These are phyloP conservation scores for Distichodus sexfasciatus DNA, from an alignment of 2,797 vertebrate species.

Conservation along the genomic window DNA sequence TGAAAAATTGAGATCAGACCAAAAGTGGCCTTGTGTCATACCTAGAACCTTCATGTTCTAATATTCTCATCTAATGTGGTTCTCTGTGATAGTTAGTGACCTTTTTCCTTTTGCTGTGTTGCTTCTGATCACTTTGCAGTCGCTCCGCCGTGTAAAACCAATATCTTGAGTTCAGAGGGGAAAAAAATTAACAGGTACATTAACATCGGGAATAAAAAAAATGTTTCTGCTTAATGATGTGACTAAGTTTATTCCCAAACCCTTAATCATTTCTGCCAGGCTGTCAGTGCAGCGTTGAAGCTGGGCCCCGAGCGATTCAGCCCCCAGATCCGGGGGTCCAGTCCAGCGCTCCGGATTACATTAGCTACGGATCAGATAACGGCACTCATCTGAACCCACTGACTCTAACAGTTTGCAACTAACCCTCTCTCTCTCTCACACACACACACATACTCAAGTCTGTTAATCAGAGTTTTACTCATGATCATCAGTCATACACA, in stretches of 20 bases:
- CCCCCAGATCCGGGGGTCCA: conserved; percentile 36
- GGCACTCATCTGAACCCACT: conserved; percentile 21
- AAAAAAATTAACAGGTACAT: conserved; percentile 8
- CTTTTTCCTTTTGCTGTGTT: neutral
- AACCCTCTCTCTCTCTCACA: neutral
- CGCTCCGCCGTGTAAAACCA: neutral
- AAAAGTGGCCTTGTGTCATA: too few species aligned
- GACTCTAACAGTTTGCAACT: conserved; percentile 50
- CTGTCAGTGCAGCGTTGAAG: conserved; percentile 31
- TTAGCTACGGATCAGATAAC: conserved; percentile 54
- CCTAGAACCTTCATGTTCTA: too few species aligned
- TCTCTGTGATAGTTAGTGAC: too few species aligned
- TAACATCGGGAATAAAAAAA: conserved; percentile 5
- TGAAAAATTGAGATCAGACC: too few species aligned
- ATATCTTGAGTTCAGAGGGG: neutral
- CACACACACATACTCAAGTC: too few species aligned
- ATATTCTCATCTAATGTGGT: too few species aligned
- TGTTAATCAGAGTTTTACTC: conserved; percentile 43
- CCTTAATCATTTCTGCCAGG: conserved; percentile 38
- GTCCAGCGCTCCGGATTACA: too few species aligned
- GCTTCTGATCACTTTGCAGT: too few species aligned
- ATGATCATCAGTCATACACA: too few species aligned
- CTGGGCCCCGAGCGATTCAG: conserved; percentile 26
- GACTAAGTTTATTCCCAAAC: conserved; percentile 37
- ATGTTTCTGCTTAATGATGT: conserved; percentile 49